Percentiles rank a stretch among this genome's conserved stretches.
Evolutionary conservation across 2,797 vertebrate genomes (phyloP).

Genomic region (Austrolebias charrua): DNA sequence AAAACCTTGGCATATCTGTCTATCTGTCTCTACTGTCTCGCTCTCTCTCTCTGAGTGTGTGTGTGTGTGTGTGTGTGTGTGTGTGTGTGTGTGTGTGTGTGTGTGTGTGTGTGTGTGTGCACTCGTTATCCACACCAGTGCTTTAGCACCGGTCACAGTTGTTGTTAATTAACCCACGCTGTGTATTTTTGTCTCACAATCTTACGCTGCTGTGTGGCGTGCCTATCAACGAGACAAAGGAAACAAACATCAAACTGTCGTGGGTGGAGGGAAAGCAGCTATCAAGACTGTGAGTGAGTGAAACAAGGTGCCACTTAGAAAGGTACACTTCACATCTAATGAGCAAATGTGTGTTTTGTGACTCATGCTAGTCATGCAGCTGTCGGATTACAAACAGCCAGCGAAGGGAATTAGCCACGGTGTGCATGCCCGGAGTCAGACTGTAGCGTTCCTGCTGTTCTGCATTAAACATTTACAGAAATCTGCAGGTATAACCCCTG

Average conservation of each 20-base stretch:
- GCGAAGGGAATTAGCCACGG: conserved; percentile 29
- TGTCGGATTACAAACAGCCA: conserved; percentile 53
- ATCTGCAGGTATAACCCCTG: neutral
- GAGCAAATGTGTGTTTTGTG: conserved; percentile 47
- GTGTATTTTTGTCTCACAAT: conserved; percentile 55
- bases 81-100: neutral
- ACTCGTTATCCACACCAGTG: conserved; percentile 51
- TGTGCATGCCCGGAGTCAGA: conserved; percentile 7
- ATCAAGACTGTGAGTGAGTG: conserved; percentile 14
- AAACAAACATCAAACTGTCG: conserved; percentile 29
- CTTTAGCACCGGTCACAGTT: conserved; percentile 51
- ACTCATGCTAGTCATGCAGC: conserved; percentile 32
- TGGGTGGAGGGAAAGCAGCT: conserved; percentile 20
- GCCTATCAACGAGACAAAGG: conserved; percentile 38
- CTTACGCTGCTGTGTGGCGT: conserved; percentile 26
- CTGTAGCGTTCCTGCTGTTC: conserved; percentile 21
- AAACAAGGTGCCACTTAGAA: conserved; percentile 26
- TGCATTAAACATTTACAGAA: conserved; percentile 31
- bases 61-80: neutral
- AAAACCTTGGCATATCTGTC: conserved; percentile 26
- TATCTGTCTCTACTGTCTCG: too few species aligned
- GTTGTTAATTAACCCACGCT: conserved; percentile 65
- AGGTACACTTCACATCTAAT: conserved; percentile 34
- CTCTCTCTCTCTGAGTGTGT: too few species aligned
- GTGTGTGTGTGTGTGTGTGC: conserved; percentile 2